These are phyloP conservation scores for Centropus bengalensis DNA, from an alignment of 2,113 vertebrate genomes.

Conservation along the genomic window DNA sequence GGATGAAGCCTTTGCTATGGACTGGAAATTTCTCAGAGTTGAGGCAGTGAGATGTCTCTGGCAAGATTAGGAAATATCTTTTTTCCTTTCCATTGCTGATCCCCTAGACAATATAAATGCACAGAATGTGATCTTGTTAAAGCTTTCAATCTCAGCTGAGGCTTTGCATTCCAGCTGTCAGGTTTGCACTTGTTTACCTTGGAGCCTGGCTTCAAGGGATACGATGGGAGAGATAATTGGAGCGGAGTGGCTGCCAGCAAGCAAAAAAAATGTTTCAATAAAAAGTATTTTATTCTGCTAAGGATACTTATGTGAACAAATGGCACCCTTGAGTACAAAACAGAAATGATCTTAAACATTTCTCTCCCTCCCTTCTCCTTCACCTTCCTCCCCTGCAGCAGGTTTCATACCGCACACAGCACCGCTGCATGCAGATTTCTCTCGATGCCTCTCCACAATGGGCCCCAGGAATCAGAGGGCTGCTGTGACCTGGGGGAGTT, in stretches of 20 bases:
- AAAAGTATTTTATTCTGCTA: constrained; percentile 33
- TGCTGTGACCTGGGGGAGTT: background rate
- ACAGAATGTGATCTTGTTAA: constrained; percentile 15
- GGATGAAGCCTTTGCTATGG: background rate
- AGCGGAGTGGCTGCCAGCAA: background rate
- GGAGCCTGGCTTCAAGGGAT: constrained; percentile 42
- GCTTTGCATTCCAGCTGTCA: constrained; percentile 60
- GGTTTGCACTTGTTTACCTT: constrained; percentile 62
- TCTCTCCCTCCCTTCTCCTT: background rate
- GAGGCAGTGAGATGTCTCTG: background rate
- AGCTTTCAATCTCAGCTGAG: constrained; percentile 17
- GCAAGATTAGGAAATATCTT: constrained; percentile 29
- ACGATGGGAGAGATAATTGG: background rate
- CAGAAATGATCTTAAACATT: constrained; percentile 32
- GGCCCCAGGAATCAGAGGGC: background rate
- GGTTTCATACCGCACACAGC: constrained; percentile 12
- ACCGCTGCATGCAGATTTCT: fast-evolving
- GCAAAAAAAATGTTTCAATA: constrained; percentile 15
- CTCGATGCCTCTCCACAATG: fast-evolving
- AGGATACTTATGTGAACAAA: constrained; percentile 47
- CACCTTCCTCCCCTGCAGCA: background rate
- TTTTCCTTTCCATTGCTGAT: background rate
- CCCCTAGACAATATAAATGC: background rate
- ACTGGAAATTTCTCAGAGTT: background rate
- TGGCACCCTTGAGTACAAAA: background rate